Conservation (phyloP, 2,113 vertebrate species). For the Rhodinocichla rosea region DNA sequence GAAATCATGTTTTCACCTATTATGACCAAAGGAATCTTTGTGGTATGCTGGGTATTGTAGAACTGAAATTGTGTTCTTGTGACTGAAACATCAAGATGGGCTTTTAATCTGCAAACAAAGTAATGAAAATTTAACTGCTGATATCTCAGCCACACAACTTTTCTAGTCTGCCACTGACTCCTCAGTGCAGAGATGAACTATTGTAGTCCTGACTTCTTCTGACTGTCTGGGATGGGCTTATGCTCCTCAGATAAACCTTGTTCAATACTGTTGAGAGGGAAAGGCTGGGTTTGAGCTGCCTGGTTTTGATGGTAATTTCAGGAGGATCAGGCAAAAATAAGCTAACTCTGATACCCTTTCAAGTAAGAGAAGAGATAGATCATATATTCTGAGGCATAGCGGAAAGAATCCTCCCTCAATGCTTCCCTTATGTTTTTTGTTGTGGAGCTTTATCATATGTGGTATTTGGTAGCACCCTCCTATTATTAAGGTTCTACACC, state of each 20-base stretch:
- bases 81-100: neutral
- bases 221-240: neutral
- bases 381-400: neutral
- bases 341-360: neutral
- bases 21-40: neutral
- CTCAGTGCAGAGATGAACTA: neutral
- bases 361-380: neutral
- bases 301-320: neutral
- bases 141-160: neutral
- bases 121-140: neutral
- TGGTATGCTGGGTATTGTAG: neutral
- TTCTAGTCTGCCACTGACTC: neutral
- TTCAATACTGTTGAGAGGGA: neutral
- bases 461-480: neutral
- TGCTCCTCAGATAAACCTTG: neutral
- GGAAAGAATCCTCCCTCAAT: neutral
- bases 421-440: neutral
- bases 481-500: neutral
- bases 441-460: neutral
- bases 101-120: neutral
- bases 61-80: neutral
- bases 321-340: neutral
- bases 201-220: neutral
- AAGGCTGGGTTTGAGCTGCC: neutral
- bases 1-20: neutral